These are phyloP conservation scores for Ailurus styani DNA, from an alignment of 2,113 vertebrate species.

Conservation along the genomic window DNA sequence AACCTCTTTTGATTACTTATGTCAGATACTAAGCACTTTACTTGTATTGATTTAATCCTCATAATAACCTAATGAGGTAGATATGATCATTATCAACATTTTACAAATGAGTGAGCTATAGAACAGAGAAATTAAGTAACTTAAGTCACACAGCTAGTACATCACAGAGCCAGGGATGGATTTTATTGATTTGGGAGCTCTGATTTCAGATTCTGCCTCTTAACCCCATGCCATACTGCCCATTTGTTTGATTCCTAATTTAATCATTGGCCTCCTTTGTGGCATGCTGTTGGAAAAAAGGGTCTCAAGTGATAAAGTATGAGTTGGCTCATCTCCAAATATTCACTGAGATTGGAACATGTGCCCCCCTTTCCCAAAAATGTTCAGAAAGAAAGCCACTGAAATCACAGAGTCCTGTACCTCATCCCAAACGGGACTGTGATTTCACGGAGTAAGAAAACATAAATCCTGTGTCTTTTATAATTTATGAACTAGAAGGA, in stretches of 20 bases:
- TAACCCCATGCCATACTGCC: background rate
- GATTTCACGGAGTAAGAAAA: background rate
- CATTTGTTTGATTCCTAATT: background rate
- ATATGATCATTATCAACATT: background rate
- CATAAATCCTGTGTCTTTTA: background rate
- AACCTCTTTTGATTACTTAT: background rate
- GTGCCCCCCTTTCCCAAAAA: background rate
- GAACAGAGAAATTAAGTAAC: background rate
- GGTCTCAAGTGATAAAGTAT: background rate
- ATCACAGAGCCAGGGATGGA: background rate
- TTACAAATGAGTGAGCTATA: background rate
- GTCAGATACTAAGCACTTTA: background rate
- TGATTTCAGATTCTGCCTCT: background rate
- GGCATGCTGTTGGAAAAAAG: background rate
- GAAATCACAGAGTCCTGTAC: background rate
- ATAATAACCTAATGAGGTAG: background rate
- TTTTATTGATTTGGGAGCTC: background rate
- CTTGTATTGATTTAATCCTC: background rate
- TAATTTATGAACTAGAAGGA: background rate
- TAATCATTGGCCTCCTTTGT: background rate
- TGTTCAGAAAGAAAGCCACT: background rate
- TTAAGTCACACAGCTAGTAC: background rate
- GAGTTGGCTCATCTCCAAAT: background rate
- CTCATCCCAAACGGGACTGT: background rate
- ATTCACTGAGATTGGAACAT: background rate